Percentiles rank a stretch among this genome's conserved stretches.
Conservation (phyloP, 2,113 vertebrate genomes). For the Odobenus rosmarus region DNA sequence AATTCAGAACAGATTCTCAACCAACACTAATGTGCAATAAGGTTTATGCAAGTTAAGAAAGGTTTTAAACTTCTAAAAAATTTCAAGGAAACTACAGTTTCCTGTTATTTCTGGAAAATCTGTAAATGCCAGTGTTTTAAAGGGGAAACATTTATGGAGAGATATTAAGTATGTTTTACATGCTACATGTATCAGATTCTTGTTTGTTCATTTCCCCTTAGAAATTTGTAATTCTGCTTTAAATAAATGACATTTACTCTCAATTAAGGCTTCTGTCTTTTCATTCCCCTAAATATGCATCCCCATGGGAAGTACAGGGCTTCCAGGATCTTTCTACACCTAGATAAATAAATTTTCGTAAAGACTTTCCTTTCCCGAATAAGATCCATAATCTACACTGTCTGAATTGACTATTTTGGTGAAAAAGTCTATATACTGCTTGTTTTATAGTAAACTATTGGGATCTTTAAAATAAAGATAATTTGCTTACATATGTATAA, state of each 20-base stretch:
- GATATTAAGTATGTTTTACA: conserved; percentile 56
- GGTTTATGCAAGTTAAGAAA: conserved; percentile 57
- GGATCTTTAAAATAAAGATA: conserved; percentile 49
- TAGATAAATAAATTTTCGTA: conserved; percentile 40
- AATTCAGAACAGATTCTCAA: conserved; percentile 73
- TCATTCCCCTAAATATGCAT: not conserved
- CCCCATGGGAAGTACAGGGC: not conserved
- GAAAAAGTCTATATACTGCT: not conserved
- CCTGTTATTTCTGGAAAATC: conserved; percentile 64
- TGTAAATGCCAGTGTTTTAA: conserved; percentile 58
- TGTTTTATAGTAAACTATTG: conserved; percentile 40
- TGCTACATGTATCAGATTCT: conserved; percentile 44
- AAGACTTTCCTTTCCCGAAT: conserved; percentile 30
- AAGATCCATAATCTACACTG: not conserved
- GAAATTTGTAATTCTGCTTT: conserved; percentile 60
- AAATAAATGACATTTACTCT: conserved; percentile 52
- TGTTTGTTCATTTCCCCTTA: conserved; percentile 60
- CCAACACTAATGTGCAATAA: conserved; percentile 51
- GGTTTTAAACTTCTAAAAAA: not conserved
- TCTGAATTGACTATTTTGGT: conserved; percentile 40
- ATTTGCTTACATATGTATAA: not conserved
- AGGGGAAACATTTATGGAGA: conserved; percentile 59
- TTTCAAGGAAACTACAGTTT: conserved; percentile 63
- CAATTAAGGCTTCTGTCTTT: conserved; percentile 32
- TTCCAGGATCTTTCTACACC: conserved; percentile 28